Percentiles rank a stretch among this genome's conserved stretches.
Conservation (phyloP, 2,797 vertebrate genomes). For the Glyptemys insculpta region DNA sequence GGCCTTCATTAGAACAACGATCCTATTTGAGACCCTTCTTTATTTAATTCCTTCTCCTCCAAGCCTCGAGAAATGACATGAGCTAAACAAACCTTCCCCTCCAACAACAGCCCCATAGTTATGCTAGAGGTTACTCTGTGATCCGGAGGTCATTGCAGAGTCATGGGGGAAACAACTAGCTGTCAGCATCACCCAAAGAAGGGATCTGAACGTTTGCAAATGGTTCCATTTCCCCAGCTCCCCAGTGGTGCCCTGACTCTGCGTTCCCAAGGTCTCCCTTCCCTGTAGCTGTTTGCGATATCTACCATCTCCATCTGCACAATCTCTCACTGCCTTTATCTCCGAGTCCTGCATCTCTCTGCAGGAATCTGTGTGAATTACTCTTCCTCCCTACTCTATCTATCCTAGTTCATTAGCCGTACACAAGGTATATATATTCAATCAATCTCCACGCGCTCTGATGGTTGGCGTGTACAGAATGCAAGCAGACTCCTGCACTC, state of each 20-base stretch:
- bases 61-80: not conserved
- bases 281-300: not conserved
- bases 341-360: constrained; percentile 45
- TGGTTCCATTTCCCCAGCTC: not conserved
- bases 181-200: not conserved
- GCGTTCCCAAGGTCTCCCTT: not conserved
- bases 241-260: not conserved
- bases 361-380: constrained; percentile 34
- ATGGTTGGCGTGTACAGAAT: not conserved
- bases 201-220: not conserved
- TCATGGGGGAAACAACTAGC: not conserved
- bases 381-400: constrained; percentile 42
- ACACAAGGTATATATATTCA: not conserved
- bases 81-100: constrained; percentile 10
- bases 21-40: constrained; percentile 55
- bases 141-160: not conserved
- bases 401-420: constrained; percentile 50
- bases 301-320: not conserved
- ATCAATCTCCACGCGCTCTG: not conserved
- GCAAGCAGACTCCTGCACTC: not conserved
- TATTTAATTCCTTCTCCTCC: constrained; percentile 18
- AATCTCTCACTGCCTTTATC: constrained; percentile 7
- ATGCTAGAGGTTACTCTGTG: not conserved
- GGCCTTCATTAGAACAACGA: constrained; percentile 55
- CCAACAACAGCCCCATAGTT: not conserved